Conservation (phyloP, 2,113 vertebrate species). For the Agelaius tricolor region DNA sequence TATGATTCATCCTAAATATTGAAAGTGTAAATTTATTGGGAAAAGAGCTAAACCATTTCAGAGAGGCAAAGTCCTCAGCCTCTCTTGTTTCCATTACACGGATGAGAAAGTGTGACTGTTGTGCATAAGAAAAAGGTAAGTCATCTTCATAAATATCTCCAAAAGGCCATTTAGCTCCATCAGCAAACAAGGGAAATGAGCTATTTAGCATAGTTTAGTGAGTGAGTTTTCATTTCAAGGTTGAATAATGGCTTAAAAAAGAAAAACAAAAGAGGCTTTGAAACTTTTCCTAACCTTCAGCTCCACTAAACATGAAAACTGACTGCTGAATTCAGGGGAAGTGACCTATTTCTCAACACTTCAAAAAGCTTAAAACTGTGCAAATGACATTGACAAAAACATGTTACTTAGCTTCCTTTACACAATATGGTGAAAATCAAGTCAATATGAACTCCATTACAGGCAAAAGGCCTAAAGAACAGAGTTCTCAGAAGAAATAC, state of each 20-base stretch:
- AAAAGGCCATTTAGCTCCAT: slow-evolving; percentile 22
- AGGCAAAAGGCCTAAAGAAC: not conserved
- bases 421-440: not conserved
- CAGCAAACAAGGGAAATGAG: not conserved
- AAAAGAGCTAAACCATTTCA: not conserved
- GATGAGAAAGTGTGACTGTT: not conserved
- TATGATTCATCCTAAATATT: not conserved
- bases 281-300: slow-evolving; percentile 14
- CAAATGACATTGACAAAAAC: slow-evolving; percentile 2
- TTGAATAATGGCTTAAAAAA: slow-evolving; percentile 26
- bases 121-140: not conserved
- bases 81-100: not conserved
- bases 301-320: slow-evolving; percentile 20
- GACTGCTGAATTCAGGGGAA: not conserved
- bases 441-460: not conserved
- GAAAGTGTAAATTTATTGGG: not conserved
- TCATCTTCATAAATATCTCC: not conserved
- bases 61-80: not conserved
- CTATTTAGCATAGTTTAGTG: slow-evolving; percentile 24
- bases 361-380: not conserved
- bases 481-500: not conserved
- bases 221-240: slow-evolving; percentile 41
- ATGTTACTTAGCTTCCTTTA: not conserved
- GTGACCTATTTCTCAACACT: slow-evolving; percentile 14
- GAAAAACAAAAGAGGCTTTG: slow-evolving; percentile 29